These are phyloP conservation scores for Spondyliosoma cantharus DNA, from an alignment of 2,797 vertebrate genomes.

Conservation along the genomic window DNA sequence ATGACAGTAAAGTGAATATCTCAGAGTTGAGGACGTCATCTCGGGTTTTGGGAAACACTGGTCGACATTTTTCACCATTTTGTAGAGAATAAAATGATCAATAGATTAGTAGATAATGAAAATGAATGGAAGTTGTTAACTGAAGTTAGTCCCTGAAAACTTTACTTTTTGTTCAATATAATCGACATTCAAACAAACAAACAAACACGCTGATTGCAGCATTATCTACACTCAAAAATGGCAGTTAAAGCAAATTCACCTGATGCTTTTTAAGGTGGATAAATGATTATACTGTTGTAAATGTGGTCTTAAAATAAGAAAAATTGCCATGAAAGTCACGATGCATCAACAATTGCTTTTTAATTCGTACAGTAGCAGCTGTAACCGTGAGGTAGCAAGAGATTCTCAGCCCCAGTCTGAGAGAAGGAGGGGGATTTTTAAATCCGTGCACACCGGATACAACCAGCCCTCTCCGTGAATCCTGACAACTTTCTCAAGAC, in stretches of 20 bases:
- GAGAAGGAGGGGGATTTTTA: constrained; percentile 63
- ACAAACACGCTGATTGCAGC: neutral
- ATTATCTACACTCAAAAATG: neutral
- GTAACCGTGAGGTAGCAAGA: neutral
- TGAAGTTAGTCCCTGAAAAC: neutral
- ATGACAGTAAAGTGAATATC: too few relatives aligned
- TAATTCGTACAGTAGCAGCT: neutral
- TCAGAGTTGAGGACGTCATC: too few relatives aligned
- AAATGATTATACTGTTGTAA: neutral
- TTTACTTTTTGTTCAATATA: neutral
- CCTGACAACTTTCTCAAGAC: constrained; percentile 69
- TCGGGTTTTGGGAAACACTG: too few relatives aligned
- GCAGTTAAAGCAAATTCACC: neutral
- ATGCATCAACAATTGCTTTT: neutral
- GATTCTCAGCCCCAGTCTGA: constrained; percentile 21
- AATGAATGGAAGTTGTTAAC: too few relatives aligned
- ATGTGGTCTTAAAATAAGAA: neutral
- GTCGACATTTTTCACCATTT: too few relatives aligned
- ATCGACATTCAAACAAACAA: neutral
- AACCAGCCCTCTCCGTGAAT: constrained; percentile 48
- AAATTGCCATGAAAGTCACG: neutral
- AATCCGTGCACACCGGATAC: constrained; percentile 56
- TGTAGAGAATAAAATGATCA: too few relatives aligned
- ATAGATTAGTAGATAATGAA: too few relatives aligned
- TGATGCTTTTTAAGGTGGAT: neutral